These are phyloP conservation scores for Crotophaga sulcirostris DNA, from an alignment of 2,113 vertebrate species.

Conservation along the genomic window DNA sequence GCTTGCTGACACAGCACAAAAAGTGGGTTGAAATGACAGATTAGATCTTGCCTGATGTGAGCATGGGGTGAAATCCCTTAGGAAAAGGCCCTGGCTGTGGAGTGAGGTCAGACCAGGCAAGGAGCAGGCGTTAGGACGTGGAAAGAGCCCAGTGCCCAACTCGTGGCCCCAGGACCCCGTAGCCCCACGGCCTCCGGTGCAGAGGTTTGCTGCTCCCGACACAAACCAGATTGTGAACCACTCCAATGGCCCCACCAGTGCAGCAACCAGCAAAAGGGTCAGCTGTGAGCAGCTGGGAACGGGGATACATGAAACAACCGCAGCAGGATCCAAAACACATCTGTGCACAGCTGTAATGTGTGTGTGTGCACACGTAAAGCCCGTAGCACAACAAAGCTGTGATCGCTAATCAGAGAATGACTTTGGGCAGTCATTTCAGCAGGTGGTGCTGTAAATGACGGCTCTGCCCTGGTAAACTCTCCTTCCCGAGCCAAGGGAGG, in stretches of 20 bases:
- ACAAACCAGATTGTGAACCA: fast-evolving
- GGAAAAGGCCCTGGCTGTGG: background rate
- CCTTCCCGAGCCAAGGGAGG: fast-evolving
- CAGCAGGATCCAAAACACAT: background rate
- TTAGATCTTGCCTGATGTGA: fast-evolving
- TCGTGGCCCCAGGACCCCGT: background rate
- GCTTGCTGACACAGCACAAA: fast-evolving
- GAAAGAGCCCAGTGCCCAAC: background rate
- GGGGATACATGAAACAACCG: background rate
- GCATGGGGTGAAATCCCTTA: background rate
- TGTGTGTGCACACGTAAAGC: background rate
- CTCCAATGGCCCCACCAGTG: background rate
- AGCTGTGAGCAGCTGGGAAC: background rate
- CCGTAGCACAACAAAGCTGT: fast-evolving
- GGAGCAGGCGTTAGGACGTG: fast-evolving
- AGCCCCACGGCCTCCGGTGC: fast-evolving
- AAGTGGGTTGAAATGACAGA: no score
- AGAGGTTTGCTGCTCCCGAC: background rate
- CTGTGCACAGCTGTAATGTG: background rate
- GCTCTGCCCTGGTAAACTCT: background rate
- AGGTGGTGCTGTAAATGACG: background rate
- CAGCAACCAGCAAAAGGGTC: background rate
- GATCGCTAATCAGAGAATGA: background rate
- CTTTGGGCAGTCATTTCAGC: background rate
- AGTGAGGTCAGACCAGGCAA: no score